phyloP scores from a whole-genome alignment of 2,797 vertebrate genomes.

The Acanthiza pusilla region DNA sequence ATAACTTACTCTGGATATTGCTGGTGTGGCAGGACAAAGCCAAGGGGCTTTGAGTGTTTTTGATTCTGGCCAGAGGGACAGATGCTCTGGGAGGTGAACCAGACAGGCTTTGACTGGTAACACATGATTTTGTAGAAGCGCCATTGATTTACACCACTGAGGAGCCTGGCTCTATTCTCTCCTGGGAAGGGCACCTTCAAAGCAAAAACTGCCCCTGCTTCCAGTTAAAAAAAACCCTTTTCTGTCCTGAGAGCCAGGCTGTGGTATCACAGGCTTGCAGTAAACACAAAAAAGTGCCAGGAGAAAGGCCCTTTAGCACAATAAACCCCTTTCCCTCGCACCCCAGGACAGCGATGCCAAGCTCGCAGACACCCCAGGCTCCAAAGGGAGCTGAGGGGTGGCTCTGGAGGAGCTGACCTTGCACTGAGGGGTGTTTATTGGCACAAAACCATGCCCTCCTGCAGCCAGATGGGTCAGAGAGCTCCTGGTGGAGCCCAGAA shows the following conservation, averaged over 20 bases:
- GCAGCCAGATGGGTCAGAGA: neutral
- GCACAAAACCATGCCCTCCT: neutral
- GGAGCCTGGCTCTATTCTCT: neutral
- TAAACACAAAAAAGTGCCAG: neutral
- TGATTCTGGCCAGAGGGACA: neutral
- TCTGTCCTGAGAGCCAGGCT: neutral
- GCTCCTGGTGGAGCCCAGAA: neutral
- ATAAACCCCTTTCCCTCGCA: neutral
- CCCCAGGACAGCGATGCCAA: neutral
- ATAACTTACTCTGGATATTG: slow-evolving; percentile 10
- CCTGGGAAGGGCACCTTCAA: neutral
- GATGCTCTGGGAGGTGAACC: neutral
- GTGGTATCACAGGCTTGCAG: neutral
- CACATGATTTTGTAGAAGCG: neutral
- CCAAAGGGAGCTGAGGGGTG: neutral
- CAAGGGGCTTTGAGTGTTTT: neutral
- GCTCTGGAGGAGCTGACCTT: slow-evolving; percentile 8
- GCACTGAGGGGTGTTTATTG: neutral
- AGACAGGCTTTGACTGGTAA: neutral
- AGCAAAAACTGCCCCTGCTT: neutral
- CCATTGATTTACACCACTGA: neutral
- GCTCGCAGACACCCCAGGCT: neutral
- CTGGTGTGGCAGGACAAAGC: neutral
- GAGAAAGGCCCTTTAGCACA: neutral
- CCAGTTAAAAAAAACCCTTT: neutral